These are phyloP conservation scores for Perccottus glenii DNA, from an alignment of 2,113 vertebrate genomes.

Conservation along the genomic window DNA sequence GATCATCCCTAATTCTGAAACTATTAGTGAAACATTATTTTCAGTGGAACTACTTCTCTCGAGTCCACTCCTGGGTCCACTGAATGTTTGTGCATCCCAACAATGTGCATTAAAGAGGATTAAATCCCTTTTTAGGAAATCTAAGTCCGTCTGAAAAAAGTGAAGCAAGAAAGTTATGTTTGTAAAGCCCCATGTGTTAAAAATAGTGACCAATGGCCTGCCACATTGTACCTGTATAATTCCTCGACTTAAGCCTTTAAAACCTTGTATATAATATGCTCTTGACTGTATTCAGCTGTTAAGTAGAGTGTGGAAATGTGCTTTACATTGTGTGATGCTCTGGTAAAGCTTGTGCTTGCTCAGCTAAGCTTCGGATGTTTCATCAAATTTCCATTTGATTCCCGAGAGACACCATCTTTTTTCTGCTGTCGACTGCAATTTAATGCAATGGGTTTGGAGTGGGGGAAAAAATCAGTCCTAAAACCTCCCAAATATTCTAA, in stretches of 20 bases:
- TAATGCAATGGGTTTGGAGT: slow-evolving; percentile 21
- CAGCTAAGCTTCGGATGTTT: slow-evolving; percentile 74
- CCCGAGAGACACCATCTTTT: slow-evolving; percentile 61
- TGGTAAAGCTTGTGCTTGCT: slow-evolving; percentile 71
- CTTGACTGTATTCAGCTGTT: slow-evolving; percentile 65
- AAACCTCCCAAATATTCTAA: slow-evolving; percentile 64
- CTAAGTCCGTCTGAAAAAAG: slow-evolving; percentile 5
- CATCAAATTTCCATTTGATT: slow-evolving; percentile 73
- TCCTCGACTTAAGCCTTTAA: slow-evolving; percentile 67
- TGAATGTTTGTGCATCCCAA: background rate
- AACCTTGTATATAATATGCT: slow-evolving; percentile 60
- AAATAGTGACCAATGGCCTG: slow-evolving; percentile 41
- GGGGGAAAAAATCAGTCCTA: slow-evolving; percentile 53
- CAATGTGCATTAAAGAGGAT: slow-evolving; percentile 14
- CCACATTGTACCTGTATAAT: slow-evolving; percentile 59
- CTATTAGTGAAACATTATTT: background rate
- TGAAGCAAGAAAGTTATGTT: background rate
- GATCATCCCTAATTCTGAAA: no score
- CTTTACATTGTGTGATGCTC: slow-evolving; percentile 73
- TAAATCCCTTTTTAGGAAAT: background rate
- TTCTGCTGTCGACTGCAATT: slow-evolving; percentile 70
- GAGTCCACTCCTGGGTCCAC: background rate
- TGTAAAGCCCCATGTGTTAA: slow-evolving; percentile 29
- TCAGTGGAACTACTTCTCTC: background rate
- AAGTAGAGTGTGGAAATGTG: slow-evolving; percentile 72